phyloP scores from a whole-genome alignment of 2,888 invertebrate species.

The Seira ritae region DNA sequence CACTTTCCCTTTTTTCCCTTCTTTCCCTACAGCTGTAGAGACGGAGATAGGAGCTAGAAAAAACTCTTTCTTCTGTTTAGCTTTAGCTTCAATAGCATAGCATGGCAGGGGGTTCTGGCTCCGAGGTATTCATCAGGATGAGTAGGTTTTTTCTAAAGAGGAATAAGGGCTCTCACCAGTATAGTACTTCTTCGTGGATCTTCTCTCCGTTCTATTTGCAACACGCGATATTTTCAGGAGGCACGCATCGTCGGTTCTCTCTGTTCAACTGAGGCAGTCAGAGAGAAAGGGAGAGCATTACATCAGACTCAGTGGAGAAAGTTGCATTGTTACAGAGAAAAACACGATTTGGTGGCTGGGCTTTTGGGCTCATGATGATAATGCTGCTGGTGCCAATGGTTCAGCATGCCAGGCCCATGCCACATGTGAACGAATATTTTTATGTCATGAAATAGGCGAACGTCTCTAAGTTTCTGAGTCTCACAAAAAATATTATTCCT shows the following conservation, averaged over 20 bases:
- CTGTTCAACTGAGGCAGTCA: background rate
- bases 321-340: too few species aligned
- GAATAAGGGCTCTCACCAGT: too few species aligned
- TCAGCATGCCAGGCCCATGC: background rate
- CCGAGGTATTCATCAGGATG: background rate
- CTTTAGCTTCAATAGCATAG: background rate
- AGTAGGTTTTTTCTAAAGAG: too few species aligned
- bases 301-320: too few species aligned
- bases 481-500: background rate
- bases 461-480: background rate
- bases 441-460: background rate
- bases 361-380: background rate
- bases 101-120: conserved; percentile 1
- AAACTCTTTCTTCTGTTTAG: conserved; percentile 1
- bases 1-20: conserved; percentile 6
- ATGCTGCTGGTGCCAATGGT: background rate
- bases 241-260: conserved; percentile 45
- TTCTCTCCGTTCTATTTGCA: too few species aligned
- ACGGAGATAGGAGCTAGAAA: background rate
- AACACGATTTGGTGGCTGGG: too few species aligned
- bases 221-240: background rate
- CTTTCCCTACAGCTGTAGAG: background rate
- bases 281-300: too few species aligned
- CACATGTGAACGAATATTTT: background rate
- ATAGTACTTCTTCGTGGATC: too few species aligned